A percentile compares a stretch with the other conserved stretches of the same genome.
These are phyloP conservation scores for Astreopora myriophthalma DNA, from an alignment of 64 coral and sea anemone genomes.

Conservation along the genomic window DNA sequence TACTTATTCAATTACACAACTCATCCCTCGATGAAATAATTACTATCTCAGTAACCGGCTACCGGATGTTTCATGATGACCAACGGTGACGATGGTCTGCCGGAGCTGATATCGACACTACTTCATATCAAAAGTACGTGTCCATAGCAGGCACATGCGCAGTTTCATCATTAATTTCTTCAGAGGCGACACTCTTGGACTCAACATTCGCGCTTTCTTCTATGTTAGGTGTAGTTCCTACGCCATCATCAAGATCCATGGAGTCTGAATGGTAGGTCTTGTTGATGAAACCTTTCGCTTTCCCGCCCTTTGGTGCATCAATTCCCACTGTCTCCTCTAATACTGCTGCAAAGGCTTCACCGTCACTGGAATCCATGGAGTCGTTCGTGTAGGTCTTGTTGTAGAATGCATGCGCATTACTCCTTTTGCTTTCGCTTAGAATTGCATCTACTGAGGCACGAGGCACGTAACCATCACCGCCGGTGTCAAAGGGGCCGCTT, in stretches of 20 bases:
- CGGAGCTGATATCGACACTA: background rate
- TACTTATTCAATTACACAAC: no score
- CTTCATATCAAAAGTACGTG: constrained; percentile 4
- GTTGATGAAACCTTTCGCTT: background rate
- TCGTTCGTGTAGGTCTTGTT: constrained; percentile 2
- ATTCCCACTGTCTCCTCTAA: background rate
- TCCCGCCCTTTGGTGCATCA: background rate
- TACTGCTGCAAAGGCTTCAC: background rate
- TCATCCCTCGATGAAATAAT: background rate
- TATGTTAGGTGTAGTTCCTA: no score
- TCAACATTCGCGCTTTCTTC: background rate
- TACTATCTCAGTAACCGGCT: no score
- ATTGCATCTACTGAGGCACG: background rate
- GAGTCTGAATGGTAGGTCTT: constrained; percentile 4
- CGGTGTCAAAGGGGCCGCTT: background rate
- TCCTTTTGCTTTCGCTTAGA: background rate
- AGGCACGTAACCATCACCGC: background rate
- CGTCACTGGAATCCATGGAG: background rate
- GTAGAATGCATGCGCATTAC: background rate
- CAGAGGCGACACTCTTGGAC: background rate
- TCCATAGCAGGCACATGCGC: background rate
- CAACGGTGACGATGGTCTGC: background rate
- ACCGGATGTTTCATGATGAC: background rate
- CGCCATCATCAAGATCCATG: background rate
- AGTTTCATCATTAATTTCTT: background rate